These are phyloP conservation scores for Carpatolechia fugitivella DNA, from an alignment of 2,888 invertebrate species.

Conservation along the genomic window DNA sequence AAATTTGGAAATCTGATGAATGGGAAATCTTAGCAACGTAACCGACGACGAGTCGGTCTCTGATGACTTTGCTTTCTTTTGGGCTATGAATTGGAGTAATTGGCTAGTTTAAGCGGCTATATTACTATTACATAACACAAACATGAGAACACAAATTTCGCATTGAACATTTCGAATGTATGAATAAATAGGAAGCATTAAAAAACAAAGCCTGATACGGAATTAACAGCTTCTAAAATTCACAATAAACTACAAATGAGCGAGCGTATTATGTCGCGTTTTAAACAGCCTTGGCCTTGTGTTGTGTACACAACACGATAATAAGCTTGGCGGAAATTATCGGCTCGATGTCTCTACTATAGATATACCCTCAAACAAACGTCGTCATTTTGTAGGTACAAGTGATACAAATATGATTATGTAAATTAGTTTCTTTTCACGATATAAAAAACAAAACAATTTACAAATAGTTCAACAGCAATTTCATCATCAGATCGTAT, in stretches of 20 bases:
- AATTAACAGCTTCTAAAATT: slow-evolving; percentile 9
- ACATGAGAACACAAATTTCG: not conserved
- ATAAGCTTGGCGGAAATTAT: slow-evolving; percentile 50
- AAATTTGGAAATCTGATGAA: slow-evolving; percentile 18
- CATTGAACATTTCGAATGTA: not conserved
- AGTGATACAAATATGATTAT: slow-evolving; percentile 29
- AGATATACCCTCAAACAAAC: not conserved
- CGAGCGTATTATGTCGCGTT: slow-evolving; percentile 25
- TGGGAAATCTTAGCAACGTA: slow-evolving; percentile 6
- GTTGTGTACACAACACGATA: slow-evolving; percentile 45
- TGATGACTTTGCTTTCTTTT: not conserved
- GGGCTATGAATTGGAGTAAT: not conserved
- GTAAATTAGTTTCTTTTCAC: not conserved
- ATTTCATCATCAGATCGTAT: not conserved
- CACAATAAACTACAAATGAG: slow-evolving; percentile 12
- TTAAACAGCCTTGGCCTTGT: slow-evolving; percentile 58
- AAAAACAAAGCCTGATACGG: not conserved
- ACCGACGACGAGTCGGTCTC: not conserved
- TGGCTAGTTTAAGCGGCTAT: too few species aligned
- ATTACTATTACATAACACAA: not conserved
- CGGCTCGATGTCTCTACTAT: not conserved
- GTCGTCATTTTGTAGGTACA: not conserved
- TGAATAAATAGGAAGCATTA: not conserved
- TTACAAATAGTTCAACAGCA: not conserved
- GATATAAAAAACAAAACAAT: not conserved